Percentiles rank a stretch among this genome's conserved stretches.
These are phyloP conservation scores for Microtus oregoni DNA, from an alignment of 2,113 vertebrate genomes.

Conservation along the genomic window DNA sequence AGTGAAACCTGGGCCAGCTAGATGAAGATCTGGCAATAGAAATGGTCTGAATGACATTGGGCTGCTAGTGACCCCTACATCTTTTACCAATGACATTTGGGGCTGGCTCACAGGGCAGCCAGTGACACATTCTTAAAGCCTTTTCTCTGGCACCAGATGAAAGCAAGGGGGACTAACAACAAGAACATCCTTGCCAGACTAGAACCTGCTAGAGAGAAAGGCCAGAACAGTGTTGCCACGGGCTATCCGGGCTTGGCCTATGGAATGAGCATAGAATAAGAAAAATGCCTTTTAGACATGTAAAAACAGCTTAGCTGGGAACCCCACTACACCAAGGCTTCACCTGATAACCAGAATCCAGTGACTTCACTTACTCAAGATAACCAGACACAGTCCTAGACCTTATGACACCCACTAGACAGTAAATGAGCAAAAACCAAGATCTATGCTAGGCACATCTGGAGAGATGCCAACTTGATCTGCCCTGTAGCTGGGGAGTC, in stretches of 20 bases:
- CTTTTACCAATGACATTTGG: not conserved
- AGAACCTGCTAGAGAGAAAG: not conserved
- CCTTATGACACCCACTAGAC: not conserved
- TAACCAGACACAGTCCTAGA: not conserved
- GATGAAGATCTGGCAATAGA: not conserved
- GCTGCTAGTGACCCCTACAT: not conserved
- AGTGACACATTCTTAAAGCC: not conserved
- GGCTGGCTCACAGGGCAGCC: not conserved
- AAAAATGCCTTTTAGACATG: not conserved
- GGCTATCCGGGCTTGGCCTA: not conserved
- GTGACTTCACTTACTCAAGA: not conserved
- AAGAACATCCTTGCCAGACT: not conserved
- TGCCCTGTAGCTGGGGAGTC: not conserved
- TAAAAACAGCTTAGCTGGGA: not conserved
- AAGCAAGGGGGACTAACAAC: too few species aligned
- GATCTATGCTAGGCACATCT: not conserved
- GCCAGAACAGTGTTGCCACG: not conserved
- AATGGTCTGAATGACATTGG: too few species aligned
- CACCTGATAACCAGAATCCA: not conserved
- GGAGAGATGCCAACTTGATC: not conserved
- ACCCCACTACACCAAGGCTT: not conserved
- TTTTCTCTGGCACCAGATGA: not conserved
- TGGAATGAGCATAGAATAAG: not conserved
- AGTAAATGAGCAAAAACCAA: not conserved
- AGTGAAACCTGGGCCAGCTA: too few species aligned